Base-by-base conservation (phyloP, 2,113 vertebrate genomes). In the Hipposideros armiger region DNA sequence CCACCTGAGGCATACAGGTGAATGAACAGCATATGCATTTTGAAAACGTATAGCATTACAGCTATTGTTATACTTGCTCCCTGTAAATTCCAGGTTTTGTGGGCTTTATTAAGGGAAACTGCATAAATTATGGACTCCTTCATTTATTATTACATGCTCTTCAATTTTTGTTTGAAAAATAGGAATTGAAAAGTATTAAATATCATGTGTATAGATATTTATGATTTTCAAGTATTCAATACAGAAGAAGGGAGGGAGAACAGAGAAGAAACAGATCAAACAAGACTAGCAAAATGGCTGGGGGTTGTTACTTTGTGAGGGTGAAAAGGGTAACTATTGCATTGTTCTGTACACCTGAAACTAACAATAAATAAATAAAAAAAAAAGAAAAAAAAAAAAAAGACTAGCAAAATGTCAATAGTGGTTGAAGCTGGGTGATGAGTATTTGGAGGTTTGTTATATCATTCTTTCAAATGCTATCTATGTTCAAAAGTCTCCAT, bases 11-110 rank as follows among this genome's bases (percentile, higher is more conserved):
- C 40, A 62, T 7, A 24, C 28, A 54, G 47, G 50, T 30, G 11
- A 70, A 15, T 11, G 52, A 76, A 45, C 1, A 20, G n/a, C 24
- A 2, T 0, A 32, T 2, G 5, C 6, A 3, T n/a, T 36, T 24
- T 66, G 54, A 85, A 81, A 91, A 50, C 14, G 3, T 26, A 16
- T 16, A 42, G 13, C 36, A 83, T 80, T 20, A 15, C 24, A 26
- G n/a, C 17, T 84, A 7, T 20, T 40, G 16, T 58, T 47, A 40
- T 14, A 30, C 28, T 32, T 28, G 32, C 14, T 54, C 60, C 45
- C n/a, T 30, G 5, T n/a, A 36, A 95, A 19, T 9, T 19, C 4
- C 17, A 56, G 73, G n/a, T n/a, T 64, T 62, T 52, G 24, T 24
- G 40, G 78, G 7, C 19, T 83, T 69, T 16, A 10, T 42, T 47